Evolutionary conservation across 2,888 invertebrate species (phyloP).

Genomic region (Lysandra coridon): DNA sequence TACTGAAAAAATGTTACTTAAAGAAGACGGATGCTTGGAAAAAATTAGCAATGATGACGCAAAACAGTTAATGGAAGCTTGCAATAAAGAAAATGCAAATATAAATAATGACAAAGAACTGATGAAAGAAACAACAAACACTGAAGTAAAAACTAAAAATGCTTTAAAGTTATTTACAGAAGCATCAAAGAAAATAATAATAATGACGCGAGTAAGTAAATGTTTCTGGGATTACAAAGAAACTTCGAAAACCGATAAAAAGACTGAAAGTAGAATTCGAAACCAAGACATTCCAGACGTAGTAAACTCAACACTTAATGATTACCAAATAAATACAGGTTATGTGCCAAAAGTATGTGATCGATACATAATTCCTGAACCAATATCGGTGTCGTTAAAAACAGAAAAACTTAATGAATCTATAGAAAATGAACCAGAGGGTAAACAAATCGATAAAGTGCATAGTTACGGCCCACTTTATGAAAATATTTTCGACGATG

Average conservation of each 20-base stretch:
- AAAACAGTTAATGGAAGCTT: constrained; percentile 60
- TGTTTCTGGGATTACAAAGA: constrained; percentile 47
- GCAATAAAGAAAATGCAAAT: constrained; percentile 42
- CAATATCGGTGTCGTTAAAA: constrained; percentile 61
- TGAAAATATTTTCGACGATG: constrained; percentile 52
- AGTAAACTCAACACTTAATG: constrained; percentile 69
- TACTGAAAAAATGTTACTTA: constrained; percentile 78
- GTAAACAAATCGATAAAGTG: constrained; percentile 46
- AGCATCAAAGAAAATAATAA: constrained; percentile 56
- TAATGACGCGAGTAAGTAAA: constrained; percentile 63
- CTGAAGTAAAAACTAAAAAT: constrained; percentile 36
- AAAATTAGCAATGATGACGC: constrained; percentile 73
- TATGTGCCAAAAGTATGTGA: constrained; percentile 52
- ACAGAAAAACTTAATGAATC: constrained; percentile 54
- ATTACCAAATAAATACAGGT: constrained; percentile 52
- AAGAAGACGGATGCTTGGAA: constrained; percentile 74
- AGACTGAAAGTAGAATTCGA: constrained; percentile 38
- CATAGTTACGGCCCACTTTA: constrained; percentile 47
- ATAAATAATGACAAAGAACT: not conserved
- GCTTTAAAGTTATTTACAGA: constrained; percentile 53
- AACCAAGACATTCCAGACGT: constrained; percentile 67
- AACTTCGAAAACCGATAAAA: constrained; percentile 43
- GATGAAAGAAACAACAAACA: not conserved
- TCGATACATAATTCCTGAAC: constrained; percentile 67
- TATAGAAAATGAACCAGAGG: constrained; percentile 27